Evolutionary conservation across 2,888 invertebrate species (phyloP).

Genomic region (Caenorhabditis sp.): DNA sequence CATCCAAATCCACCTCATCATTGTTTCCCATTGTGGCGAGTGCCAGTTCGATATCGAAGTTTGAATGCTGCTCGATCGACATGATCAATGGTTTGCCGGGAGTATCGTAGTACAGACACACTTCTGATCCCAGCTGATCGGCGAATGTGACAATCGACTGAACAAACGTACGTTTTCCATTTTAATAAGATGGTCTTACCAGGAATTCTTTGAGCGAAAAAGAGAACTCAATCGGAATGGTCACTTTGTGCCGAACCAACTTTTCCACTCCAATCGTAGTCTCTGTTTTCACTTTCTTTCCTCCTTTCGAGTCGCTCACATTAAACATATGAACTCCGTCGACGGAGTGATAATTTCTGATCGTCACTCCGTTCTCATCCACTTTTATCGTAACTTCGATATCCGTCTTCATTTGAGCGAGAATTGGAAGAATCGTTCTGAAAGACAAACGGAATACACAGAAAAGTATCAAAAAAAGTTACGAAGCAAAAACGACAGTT

Average conservation of each 20-base stretch:
- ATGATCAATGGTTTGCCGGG: constrained; percentile 42
- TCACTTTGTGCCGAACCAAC: constrained; percentile 25
- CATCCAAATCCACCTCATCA: constrained; percentile 52
- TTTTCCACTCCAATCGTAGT: constrained; percentile 40
- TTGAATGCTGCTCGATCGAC: constrained; percentile 44
- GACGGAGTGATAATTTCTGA: constrained; percentile 40
- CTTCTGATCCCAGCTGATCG: constrained; percentile 44
- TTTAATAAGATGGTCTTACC: no score
- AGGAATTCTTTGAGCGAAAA: constrained; percentile 45
- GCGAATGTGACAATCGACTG: constrained; percentile 44
- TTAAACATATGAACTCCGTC: constrained; percentile 16
- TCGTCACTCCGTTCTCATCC: constrained; percentile 12
- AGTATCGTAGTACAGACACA: constrained; percentile 50
- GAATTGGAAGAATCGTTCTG: constrained; percentile 41
- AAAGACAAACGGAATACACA: not conserved
- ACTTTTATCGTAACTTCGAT: constrained; percentile 45
- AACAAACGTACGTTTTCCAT: no score
- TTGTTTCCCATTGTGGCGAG: constrained; percentile 40
- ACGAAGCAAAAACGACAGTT: constrained; percentile 54
- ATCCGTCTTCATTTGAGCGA: constrained; percentile 47
- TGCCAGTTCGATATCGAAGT: constrained; percentile 46
- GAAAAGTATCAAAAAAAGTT: not conserved
- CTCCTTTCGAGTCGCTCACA: constrained; percentile 6
- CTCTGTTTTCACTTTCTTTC: constrained; percentile 44
- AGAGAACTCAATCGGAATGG: constrained; percentile 34